Conservation (phyloP, 2,797 vertebrate species). For the Dendrocincla fuliginosa region DNA sequence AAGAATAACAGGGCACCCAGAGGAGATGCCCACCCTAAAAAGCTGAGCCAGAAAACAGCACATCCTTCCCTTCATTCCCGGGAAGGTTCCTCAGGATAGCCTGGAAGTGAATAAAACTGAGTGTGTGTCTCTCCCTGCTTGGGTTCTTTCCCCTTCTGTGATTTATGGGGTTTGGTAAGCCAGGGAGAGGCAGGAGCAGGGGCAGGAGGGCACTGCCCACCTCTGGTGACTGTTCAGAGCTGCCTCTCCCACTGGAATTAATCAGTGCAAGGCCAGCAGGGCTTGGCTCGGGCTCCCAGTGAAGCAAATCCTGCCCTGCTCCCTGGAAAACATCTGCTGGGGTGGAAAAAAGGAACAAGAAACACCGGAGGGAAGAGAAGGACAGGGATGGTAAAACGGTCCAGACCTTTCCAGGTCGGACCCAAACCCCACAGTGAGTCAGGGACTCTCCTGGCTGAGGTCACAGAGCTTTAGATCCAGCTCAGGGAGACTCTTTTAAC, state of each 20-base stretch:
- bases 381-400: background rate
- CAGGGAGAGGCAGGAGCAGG: background rate
- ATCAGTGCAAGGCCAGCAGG: background rate
- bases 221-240: background rate
- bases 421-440: background rate
- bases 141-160: background rate
- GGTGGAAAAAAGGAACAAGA: background rate
- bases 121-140: background rate
- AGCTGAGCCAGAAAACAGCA: background rate
- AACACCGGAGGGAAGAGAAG: background rate
- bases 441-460: background rate
- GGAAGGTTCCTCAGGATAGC: background rate
- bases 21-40: background rate
- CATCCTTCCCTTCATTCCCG: background rate
- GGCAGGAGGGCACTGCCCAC: background rate
- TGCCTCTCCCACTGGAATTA: background rate
- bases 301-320: background rate
- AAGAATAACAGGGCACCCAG: background rate
- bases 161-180: background rate
- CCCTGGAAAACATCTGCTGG: conserved; percentile 4
- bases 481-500: background rate
- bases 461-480: background rate
- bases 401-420: background rate
- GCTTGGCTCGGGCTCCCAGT: background rate
- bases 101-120: background rate